Conservation (phyloP, 2,113 vertebrate species). For the Misgurnus mizolepis region DNA sequence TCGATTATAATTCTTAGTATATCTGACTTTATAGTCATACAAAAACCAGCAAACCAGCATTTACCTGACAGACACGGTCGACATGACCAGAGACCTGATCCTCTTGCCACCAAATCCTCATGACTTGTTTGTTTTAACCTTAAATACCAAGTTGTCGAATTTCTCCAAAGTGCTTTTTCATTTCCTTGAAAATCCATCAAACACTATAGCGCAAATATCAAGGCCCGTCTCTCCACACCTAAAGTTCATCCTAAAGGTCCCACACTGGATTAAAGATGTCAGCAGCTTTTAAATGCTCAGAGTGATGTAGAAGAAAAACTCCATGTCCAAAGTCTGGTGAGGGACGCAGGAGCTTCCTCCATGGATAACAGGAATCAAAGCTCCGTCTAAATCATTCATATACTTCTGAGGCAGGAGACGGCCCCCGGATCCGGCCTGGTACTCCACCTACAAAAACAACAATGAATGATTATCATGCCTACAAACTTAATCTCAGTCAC, state of each 20-base stretch:
- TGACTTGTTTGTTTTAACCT: not conserved
- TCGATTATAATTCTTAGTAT: conserved; percentile 7
- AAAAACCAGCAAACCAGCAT: conserved; percentile 35
- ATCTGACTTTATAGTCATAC: conserved; percentile 25
- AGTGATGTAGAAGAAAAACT: conserved; percentile 90
- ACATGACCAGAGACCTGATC: not conserved
- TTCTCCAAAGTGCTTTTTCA: not conserved
- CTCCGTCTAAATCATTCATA: conserved; percentile 88
- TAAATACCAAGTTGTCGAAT: not conserved
- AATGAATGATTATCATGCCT: no score
- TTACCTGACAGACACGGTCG: not conserved
- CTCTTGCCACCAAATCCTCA: not conserved
- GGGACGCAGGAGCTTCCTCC: conserved; percentile 77
- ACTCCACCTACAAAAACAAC: conserved; percentile 81
- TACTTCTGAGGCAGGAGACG: conserved; percentile 87
- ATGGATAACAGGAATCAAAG: conserved; percentile 91
- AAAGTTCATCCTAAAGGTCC: not conserved
- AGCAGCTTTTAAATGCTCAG: conserved; percentile 70
- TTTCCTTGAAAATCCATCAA: conserved; percentile 7
- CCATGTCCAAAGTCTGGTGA: conserved; percentile 84
- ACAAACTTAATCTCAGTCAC: not conserved
- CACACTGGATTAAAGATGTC: conserved; percentile 29
- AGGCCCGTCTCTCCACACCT: conserved; percentile 9
- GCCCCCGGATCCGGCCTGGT: conserved; percentile 87
- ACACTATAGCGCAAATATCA: not conserved